These are phyloP conservation scores for Mythimna lalbum DNA, from an alignment of 2,888 invertebrate genomes.

Conservation along the genomic window DNA sequence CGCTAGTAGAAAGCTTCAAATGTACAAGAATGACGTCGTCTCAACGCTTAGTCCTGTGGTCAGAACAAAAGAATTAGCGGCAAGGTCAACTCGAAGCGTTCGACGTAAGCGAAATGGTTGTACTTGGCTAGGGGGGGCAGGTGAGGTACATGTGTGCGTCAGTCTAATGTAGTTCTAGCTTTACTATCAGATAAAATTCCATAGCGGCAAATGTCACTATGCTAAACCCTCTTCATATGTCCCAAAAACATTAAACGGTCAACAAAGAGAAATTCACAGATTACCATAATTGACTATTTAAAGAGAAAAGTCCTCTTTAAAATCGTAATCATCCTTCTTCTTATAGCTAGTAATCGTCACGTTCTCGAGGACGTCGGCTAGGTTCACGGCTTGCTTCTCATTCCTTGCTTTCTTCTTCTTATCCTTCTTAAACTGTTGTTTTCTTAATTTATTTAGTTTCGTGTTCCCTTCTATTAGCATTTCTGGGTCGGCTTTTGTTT, in stretches of 20 bases:
- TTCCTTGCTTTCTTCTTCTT: slow-evolving; percentile 87
- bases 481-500: slow-evolving; percentile 91
- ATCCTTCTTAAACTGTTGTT: slow-evolving; percentile 92
- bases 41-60: too few relatives aligned
- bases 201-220: too few relatives aligned
- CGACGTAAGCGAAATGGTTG: too few relatives aligned
- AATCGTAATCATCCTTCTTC: slow-evolving; percentile 91
- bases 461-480: slow-evolving; percentile 93
- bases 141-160: too few relatives aligned
- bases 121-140: too few relatives aligned
- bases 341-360: slow-evolving; percentile 85
- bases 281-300: slow-evolving; percentile 31
- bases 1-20: too few relatives aligned
- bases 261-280: background rate
- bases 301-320: slow-evolving; percentile 90
- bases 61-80: too few relatives aligned
- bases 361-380: slow-evolving; percentile 92
- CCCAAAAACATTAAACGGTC: background rate
- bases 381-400: slow-evolving; percentile 92
- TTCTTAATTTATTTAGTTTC: slow-evolving; percentile 83
- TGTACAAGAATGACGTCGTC: too few relatives aligned
- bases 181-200: too few relatives aligned
- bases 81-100: too few relatives aligned
- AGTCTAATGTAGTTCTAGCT: too few relatives aligned
- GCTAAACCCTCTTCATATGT: background rate